A percentile compares a stretch with the other conserved stretches of the same genome.
These are phyloP conservation scores for Cephus cinctus DNA, from an alignment of 1,140 invertebrate genomes.

Conservation along the genomic window DNA sequence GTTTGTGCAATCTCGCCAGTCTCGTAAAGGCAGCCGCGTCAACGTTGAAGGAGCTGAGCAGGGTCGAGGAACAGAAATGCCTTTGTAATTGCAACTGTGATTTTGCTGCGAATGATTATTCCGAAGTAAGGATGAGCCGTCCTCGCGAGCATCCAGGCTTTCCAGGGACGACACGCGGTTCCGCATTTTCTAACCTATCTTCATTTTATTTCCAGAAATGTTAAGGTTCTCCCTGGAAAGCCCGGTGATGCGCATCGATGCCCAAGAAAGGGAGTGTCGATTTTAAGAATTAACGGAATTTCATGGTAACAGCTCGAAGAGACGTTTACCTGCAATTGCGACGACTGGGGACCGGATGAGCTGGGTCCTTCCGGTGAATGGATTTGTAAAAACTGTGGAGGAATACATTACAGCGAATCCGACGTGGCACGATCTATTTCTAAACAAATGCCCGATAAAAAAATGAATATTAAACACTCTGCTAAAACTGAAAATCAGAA, in stretches of 20 bases:
- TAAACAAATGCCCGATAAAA: no score
- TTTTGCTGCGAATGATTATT: background rate
- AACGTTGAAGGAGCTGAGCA: constrained; percentile 14
- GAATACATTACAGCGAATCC: background rate
- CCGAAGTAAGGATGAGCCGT: background rate
- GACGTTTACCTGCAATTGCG: no score
- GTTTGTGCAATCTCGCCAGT: constrained; percentile 11
- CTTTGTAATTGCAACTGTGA: constrained; percentile 2
- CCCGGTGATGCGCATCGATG: constrained; percentile 4
- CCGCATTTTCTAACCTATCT: constrained; percentile 3
- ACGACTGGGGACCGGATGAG: constrained; percentile 15
- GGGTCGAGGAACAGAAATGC: background rate
- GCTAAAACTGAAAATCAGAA: background rate
- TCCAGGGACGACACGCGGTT: background rate
- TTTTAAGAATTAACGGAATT: no score
- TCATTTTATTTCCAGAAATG: constrained; percentile 12
- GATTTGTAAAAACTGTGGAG: constrained; percentile 16
- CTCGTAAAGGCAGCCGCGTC: constrained; percentile 7
- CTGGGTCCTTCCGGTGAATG: constrained; percentile 11
- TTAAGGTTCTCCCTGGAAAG: constrained; percentile 11
- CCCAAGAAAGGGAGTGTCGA: no score
- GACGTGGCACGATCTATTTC: background rate
- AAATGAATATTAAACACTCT: background rate
- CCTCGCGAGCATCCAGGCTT: constrained; percentile 7
- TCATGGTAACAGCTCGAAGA: no score